Base-by-base conservation (phyloP, 1,140 invertebrate species). In the Cephus cinctus region DNA sequence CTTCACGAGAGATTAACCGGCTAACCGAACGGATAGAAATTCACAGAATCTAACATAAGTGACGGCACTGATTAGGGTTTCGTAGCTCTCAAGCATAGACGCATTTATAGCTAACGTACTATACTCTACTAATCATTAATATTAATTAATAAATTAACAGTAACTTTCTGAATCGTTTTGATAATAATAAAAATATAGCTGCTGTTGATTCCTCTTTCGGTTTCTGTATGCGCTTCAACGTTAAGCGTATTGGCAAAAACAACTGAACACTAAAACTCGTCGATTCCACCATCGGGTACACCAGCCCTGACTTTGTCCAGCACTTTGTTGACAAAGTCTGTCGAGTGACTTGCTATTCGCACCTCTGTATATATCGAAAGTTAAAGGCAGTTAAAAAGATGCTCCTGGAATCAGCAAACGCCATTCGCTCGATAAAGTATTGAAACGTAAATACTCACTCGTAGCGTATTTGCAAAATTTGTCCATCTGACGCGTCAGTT, bases 301-400 rank as follows among this genome's bases (percentile, higher is more conserved):
- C 86, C 86, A 43, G 73, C 73, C 65, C 83, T 86, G 43, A 89
- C 79, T 71, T 87, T 89, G 14, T 89, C 87, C 59, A 93, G 75
- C n/a, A 92, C 82, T 68, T 81, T 84, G 71, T 93, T 94, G 1
- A 94, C 91, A 78, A 88, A 93, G 47, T 93, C 91, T 9, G 90
- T 90, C 12, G 89, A 87, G 54, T 87, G 80, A 38, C 86, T 90
- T 46, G 89, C 91, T 65, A 93, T 88, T 74, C 81, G 83, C 31
- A 85, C 69, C 73, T 83, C 90, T 89, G 80, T 46, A 83, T 40
- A 34, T 27, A 15, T 41, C 43, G 31, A 25, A 25, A 35, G 16
- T 31, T 50, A 47, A 23, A n/a, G n/a, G n/a, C n/a, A n/a, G n/a
- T n/a, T n/a, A n/a, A n/a, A n/a, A n/a, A n/a, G n/a, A n/a, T n/a